Conservation (phyloP, 1,140 invertebrate species). For the Onthophagus taurus region DNA sequence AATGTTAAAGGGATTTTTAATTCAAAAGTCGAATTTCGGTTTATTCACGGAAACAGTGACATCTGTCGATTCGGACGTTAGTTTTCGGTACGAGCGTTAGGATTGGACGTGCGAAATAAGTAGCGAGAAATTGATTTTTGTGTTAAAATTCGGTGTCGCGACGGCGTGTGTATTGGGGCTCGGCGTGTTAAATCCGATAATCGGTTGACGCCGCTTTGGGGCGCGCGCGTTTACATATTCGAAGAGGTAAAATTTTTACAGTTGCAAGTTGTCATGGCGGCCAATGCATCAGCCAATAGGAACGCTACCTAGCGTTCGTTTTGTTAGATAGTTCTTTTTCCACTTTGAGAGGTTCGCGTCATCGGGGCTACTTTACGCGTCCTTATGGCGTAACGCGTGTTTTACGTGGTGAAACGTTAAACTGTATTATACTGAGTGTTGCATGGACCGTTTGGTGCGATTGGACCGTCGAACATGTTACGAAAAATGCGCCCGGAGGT, state of each 20-base stretch:
- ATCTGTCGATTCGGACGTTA: conserved; percentile 15
- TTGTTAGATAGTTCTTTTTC: conserved; percentile 41
- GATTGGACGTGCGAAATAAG: conserved; percentile 17
- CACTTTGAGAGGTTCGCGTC: conserved; percentile 49
- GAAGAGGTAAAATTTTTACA: too few relatives aligned
- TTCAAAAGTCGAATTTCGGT: too few relatives aligned
- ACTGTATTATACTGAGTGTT: conserved; percentile 11
- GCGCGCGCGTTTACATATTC: too few relatives aligned
- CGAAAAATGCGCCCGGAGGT: conserved; percentile 37
- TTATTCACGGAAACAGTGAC: too few relatives aligned
- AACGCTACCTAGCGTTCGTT: conserved; percentile 45
- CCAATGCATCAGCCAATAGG: conserved; percentile 48
- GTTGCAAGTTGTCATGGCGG: conserved; percentile 51
- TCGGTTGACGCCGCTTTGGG: too few relatives aligned
- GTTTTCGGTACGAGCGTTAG: conserved; percentile 19
- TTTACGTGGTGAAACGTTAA: conserved; percentile 16
- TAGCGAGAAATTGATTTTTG: conserved; percentile 24
- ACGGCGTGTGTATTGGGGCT: too few relatives aligned
- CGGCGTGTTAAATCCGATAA: conserved; percentile 3
- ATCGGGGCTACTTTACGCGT: conserved; percentile 47
- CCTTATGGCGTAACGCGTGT: conserved; percentile 24
- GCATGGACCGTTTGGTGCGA: conserved; percentile 5
- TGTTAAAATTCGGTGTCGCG: too few relatives aligned
- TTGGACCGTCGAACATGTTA: conserved; percentile 16
- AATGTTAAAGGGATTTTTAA: too few relatives aligned